Evolutionary conservation across 2,113 vertebrate species (phyloP).

Genomic region (Paralichthys olivaceus): DNA sequence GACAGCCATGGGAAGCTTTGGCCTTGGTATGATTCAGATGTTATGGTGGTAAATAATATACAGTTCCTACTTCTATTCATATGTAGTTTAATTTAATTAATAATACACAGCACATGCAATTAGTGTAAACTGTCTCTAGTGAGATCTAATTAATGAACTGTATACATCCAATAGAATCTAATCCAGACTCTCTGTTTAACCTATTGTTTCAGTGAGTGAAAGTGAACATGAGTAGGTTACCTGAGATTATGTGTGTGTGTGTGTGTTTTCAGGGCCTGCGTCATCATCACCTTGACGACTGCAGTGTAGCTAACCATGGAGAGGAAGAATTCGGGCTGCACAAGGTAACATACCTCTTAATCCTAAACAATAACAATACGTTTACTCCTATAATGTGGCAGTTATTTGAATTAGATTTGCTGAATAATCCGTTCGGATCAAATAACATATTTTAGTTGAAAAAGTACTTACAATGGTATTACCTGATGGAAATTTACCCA

Average conservation of each 20-base stretch:
- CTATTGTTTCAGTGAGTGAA: slow-evolving; percentile 49
- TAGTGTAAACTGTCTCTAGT: neutral
- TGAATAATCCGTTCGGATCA: slow-evolving; percentile 1
- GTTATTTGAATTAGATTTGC: neutral
- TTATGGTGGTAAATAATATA: neutral
- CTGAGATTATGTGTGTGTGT: slow-evolving; percentile 48
- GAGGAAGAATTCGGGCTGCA: slow-evolving; percentile 19
- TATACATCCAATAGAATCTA: slow-evolving; percentile 8
- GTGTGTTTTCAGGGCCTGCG: slow-evolving; percentile 20
- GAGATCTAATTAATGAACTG: neutral
- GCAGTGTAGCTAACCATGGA: slow-evolving; percentile 35
- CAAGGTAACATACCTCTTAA: slow-evolving; percentile 70
- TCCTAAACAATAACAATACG: slow-evolving; percentile 26
- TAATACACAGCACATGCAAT: neutral
- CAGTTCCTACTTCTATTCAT: neutral
- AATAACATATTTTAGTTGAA: slow-evolving; percentile 2
- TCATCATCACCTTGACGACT: slow-evolving; percentile 69
- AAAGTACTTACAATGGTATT: neutral
- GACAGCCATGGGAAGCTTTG: neutral
- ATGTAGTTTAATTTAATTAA: neutral
- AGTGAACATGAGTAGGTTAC: slow-evolving; percentile 71
- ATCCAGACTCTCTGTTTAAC: slow-evolving; percentile 30
- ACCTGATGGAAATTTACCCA: slow-evolving; percentile 5
- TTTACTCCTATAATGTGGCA: slow-evolving; percentile 8
- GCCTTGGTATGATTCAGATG: neutral